Evolutionary conservation across 2,888 invertebrate genomes (phyloP), one percentile per base, ranked within the genome.

Genomic region (Nasonovia ribisnigri): DNA sequence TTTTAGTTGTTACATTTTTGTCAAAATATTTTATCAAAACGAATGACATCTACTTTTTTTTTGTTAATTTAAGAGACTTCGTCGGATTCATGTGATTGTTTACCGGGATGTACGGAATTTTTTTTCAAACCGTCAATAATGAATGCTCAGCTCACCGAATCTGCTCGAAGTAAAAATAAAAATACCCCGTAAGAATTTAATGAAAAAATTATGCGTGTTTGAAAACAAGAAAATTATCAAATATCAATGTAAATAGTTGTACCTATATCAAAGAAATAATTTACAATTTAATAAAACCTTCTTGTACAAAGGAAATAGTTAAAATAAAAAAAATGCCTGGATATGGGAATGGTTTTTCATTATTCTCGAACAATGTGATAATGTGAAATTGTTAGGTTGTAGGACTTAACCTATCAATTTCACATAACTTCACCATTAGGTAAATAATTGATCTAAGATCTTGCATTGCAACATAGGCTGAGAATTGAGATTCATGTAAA

Each of bases 21-120:
- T 77, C 20, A 36, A 36, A 77, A 36, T 36, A 77, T 77, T 77
- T 10, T 77, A 36, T 36, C 2, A 13, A 77, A 77, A 77, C 36
- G 3, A 20, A 77, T 20, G 0, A 20, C 20, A 10, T 20, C 8
- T 8, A 36, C 46, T 46, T 46, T 46, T 43, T 5, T 89, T 90
- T 84, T 42, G 29, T 91, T 26, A 16, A 16, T 43, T 54, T 57
- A 24, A 92, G 92, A 43, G 29, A 3, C 13, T 42, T 77, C 67
- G 26, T 42, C 88, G 11, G 54, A 84, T 16, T 10, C 57, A 11
- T 93, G 93, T 36, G 46, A 77, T 20, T 93, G 93, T 84, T 90
- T 93, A 43, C 93, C 93, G 3, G 57, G 51, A 6, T 93, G 93
- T 26, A 84, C 16, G 11, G 93, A 89, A 46, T 48, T 93, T 6